These are phyloP conservation scores for Acrossocheilus fasciatus DNA, from an alignment of 2,797 vertebrate genomes.

Conservation along the genomic window DNA sequence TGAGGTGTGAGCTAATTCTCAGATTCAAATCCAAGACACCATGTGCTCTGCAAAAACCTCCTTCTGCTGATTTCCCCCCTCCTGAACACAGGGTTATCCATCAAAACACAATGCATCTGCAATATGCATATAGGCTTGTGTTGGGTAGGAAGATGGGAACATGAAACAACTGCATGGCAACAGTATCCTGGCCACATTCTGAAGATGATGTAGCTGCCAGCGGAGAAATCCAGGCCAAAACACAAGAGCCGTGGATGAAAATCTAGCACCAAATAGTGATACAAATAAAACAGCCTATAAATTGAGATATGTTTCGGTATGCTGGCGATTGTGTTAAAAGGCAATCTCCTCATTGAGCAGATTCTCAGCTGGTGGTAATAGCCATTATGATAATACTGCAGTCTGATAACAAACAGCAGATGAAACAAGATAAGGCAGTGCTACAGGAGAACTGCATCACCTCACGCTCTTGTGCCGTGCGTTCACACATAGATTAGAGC, in stretches of 20 bases:
- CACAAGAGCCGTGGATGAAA: conserved; percentile 32
- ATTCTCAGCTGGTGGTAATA: conserved; percentile 53
- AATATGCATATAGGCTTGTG: conserved; percentile 59
- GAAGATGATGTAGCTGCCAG: conserved; percentile 36
- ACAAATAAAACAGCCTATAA: conserved; percentile 42
- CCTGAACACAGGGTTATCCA: conserved; percentile 43
- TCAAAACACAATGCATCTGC: conserved; percentile 54
- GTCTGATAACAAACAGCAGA: conserved; percentile 59
- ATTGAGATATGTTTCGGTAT: conserved; percentile 46
- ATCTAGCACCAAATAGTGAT: conserved; percentile 33
- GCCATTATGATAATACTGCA: conserved; percentile 61
- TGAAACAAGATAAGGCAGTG: conserved; percentile 57
- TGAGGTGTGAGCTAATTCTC: not conserved
- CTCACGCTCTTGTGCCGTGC: conserved; percentile 10
- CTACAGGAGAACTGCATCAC: conserved; percentile 36
- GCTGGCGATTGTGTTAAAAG: conserved; percentile 47
- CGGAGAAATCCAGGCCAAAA: conserved; percentile 45
- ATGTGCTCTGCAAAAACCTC: conserved; percentile 25
- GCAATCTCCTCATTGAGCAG: conserved; percentile 23
- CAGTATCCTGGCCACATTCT: conserved; percentile 50
- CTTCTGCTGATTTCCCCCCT: conserved; percentile 36
- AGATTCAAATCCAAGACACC: conserved; percentile 25
- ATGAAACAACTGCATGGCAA: conserved; percentile 58
- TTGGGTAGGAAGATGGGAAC: conserved; percentile 47
- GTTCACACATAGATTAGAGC: conserved; percentile 46